phyloP scores from a whole-genome alignment of 2,797 vertebrate genomes.

The Toxotes lorentzi region DNA sequence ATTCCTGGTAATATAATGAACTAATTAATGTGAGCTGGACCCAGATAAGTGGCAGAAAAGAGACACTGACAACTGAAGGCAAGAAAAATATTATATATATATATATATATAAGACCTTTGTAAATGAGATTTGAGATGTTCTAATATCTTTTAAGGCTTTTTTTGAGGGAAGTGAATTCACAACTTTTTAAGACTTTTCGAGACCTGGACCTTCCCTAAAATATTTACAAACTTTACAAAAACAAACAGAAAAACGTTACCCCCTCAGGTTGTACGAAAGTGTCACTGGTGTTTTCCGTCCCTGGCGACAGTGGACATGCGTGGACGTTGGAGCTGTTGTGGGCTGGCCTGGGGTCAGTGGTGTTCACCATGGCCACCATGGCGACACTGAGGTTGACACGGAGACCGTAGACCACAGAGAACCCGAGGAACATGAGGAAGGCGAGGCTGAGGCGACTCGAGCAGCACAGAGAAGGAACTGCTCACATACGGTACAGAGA shows the following conservation, averaged over 20 bases:
- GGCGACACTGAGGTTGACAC: slow-evolving; percentile 91
- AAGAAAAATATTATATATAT: no score
- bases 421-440: slow-evolving; percentile 90
- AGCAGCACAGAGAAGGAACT: slow-evolving; percentile 85
- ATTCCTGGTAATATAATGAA: no score
- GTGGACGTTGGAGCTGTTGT: slow-evolving; percentile 61
- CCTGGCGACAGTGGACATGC: slow-evolving; percentile 69
- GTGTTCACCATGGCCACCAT: slow-evolving; percentile 91
- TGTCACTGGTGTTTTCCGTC: slow-evolving; percentile 51
- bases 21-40: no score
- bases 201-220: background rate
- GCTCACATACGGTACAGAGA: background rate
- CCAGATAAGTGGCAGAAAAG: no score
- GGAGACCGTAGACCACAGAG: slow-evolving; percentile 87
- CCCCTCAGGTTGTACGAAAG: slow-evolving; percentile 65
- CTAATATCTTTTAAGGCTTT: no score
- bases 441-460: slow-evolving; percentile 86
- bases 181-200: no score
- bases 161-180: no score
- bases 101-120: no score
- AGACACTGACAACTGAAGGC: no score
- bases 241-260: slow-evolving; percentile 62
- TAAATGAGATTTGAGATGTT: no score
- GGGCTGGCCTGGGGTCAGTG: slow-evolving; percentile 51
- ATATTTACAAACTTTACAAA: background rate